phyloP scores from a whole-genome alignment of 1,140 invertebrate genomes.

The Holotrichia oblita region DNA sequence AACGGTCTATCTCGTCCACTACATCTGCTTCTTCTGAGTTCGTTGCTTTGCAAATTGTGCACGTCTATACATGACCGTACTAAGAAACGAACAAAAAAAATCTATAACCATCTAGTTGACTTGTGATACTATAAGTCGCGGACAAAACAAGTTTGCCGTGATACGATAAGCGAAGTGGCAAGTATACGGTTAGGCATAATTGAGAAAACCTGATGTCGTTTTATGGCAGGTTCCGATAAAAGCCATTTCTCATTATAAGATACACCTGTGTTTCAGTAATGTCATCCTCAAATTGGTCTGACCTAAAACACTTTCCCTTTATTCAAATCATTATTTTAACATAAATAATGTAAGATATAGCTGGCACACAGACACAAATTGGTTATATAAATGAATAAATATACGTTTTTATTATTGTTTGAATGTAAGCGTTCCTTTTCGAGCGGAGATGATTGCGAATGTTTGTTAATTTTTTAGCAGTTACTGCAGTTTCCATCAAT shows the following conservation, averaged over 20 bases:
- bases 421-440: neutral
- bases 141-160: neutral
- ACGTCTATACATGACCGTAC: neutral
- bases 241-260: neutral
- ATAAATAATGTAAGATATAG: neutral
- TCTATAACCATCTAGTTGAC: neutral
- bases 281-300: neutral
- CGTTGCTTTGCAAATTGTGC: neutral
- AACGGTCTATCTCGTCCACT: neutral
- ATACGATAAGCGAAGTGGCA: neutral
- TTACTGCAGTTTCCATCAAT: neutral
- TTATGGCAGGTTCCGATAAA: neutral
- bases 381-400: neutral
- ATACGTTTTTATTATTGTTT: neutral
- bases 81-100: neutral
- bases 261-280: neutral
- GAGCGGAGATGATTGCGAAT: neutral
- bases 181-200: conserved; percentile 13
- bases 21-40: neutral
- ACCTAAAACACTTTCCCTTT: conserved; percentile 8
- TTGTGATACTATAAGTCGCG: neutral
- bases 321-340: neutral
- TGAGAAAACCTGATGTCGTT: conserved; percentile 5
- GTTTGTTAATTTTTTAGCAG: neutral
- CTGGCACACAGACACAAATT: neutral